These are phyloP conservation scores for Falco berigora DNA, from an alignment of 2,797 vertebrate genomes.

Conservation along the genomic window DNA sequence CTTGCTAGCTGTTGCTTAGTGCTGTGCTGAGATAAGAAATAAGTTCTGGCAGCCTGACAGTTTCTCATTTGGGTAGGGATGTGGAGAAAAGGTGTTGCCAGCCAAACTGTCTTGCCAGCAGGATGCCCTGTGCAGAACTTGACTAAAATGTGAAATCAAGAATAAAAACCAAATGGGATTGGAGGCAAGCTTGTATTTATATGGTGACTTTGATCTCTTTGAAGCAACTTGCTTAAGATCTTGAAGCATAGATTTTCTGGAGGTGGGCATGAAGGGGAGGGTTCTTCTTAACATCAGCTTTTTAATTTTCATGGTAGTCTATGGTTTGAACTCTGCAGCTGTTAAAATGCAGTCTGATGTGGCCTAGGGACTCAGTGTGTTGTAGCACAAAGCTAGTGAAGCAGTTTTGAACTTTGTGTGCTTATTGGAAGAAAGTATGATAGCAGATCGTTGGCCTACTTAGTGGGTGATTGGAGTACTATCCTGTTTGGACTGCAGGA, in stretches of 20 bases:
- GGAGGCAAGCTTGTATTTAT: background rate
- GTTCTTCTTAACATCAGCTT: background rate
- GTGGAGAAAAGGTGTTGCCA: background rate
- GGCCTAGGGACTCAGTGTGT: background rate
- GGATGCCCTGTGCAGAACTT: background rate
- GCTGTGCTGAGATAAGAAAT: background rate
- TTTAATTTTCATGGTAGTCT: background rate
- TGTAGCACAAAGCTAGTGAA: background rate
- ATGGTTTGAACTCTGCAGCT: background rate
- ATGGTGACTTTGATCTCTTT: background rate
- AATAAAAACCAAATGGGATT: background rate
- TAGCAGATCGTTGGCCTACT: background rate
- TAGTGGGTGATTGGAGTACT: background rate
- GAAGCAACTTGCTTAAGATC: background rate
- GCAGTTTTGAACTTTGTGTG: background rate
- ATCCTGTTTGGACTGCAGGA: background rate
- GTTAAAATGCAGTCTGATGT: background rate
- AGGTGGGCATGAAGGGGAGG: accelerated
- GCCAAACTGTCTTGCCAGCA: background rate
- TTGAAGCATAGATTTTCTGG: background rate
- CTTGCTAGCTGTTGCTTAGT: background rate
- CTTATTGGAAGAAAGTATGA: background rate
- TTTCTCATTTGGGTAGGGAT: background rate
- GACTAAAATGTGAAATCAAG: background rate
- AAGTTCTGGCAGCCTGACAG: background rate